phyloP scores from a whole-genome alignment of 2,888 invertebrate species.

The Mimumesa dahlbomi region DNA sequence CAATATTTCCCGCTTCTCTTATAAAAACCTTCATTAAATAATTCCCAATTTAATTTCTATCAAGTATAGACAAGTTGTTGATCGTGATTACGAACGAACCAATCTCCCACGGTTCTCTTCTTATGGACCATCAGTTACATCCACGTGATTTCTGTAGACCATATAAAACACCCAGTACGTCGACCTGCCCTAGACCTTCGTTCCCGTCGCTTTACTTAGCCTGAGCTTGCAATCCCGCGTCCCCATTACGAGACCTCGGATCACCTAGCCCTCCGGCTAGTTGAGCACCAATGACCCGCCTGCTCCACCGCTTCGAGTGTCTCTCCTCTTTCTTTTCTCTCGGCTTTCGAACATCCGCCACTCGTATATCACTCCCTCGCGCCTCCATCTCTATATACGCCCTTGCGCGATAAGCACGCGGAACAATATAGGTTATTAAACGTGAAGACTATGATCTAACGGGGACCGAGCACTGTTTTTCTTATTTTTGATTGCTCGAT shows the following conservation, averaged over 20 bases:
- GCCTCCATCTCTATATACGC: constrained; percentile 5
- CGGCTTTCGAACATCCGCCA: constrained; percentile 33
- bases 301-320: constrained; percentile 32
- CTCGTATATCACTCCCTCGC: constrained; percentile 3
- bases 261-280: constrained; percentile 44
- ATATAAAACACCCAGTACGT: no score
- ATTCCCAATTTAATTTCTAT: no score
- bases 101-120: no score
- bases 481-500: no score
- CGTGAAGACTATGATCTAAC: no score
- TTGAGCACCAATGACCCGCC: constrained; percentile 48
- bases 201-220: constrained; percentile 50
- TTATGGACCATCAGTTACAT: no score
- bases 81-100: no score
- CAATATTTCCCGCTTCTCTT: no score
- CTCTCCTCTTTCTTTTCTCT: constrained; percentile 29
- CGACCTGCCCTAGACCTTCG: constrained; percentile 71
- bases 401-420: constrained; percentile 31
- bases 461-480: no score
- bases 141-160: no score
- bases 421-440: constrained; percentile 52
- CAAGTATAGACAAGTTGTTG: no score
- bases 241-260: constrained; percentile 46
- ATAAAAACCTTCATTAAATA: no score
- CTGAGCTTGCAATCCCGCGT: constrained; percentile 48